Evolutionary conservation across 2,888 invertebrate species (phyloP).

Genomic region (Neoaliturus tenellus): DNA sequence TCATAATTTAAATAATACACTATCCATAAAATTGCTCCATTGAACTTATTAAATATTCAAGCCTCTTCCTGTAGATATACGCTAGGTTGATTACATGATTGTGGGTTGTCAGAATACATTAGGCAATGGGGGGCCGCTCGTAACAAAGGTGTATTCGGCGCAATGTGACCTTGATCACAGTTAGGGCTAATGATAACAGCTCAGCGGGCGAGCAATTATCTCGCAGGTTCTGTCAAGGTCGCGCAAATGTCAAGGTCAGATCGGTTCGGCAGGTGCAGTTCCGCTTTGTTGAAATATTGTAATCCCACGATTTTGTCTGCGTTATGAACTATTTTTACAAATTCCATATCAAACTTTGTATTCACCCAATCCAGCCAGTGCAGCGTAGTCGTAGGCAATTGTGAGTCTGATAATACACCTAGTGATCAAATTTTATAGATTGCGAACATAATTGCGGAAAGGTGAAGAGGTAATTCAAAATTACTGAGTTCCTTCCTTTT

Average conservation of each 20-base stretch:
- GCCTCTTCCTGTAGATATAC: neutral
- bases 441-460: no score
- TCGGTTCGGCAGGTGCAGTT: neutral
- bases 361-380: no score
- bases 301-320: no score
- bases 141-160: neutral
- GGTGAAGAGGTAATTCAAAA: no score
- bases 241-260: constrained; percentile 29
- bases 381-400: no score
- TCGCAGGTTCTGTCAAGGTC: constrained; percentile 24
- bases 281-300: no score
- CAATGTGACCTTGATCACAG: neutral
- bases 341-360: no score
- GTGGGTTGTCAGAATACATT: neutral
- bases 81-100: neutral
- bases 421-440: no score
- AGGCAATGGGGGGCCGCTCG: no score
- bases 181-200: constrained; percentile 27
- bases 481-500: no score
- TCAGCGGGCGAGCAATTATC: constrained; percentile 15
- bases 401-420: no score
- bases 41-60: neutral
- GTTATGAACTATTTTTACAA: no score
- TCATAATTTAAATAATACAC: neutral
- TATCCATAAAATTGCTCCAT: neutral